Evolutionary conservation across 2,113 vertebrate species (phyloP).

Genomic region (Pampusana beccarii): DNA sequence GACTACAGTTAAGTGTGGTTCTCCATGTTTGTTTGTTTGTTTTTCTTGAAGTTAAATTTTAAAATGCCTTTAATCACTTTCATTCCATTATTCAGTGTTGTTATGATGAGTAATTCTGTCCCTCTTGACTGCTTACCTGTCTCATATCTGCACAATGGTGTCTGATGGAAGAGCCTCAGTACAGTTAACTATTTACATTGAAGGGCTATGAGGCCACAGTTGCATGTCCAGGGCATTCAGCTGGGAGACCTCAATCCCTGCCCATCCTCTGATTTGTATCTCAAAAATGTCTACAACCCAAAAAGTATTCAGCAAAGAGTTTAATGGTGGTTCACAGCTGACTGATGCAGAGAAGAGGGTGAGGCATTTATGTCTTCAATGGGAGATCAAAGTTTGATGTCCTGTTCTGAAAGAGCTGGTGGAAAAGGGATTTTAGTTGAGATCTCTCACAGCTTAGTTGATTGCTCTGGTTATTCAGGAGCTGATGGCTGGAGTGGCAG

Average conservation of each 20-base stretch:
- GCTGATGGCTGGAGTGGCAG: neutral
- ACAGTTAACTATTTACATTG: neutral
- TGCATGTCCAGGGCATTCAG: neutral
- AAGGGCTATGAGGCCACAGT: neutral
- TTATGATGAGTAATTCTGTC: neutral
- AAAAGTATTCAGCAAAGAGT: neutral
- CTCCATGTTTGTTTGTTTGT: neutral
- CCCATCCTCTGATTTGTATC: neutral
- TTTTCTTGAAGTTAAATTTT: neutral
- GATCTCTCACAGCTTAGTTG: neutral
- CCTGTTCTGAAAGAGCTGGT: neutral
- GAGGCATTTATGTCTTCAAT: neutral
- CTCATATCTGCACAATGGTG: neutral
- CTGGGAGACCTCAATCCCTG: neutral
- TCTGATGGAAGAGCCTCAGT: neutral
- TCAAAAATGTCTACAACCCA: neutral
- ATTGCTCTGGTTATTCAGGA: neutral
- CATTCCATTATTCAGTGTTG: neutral
- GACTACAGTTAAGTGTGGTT: neutral
- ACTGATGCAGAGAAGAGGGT: neutral
- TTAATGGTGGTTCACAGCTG: neutral
- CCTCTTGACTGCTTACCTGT: neutral
- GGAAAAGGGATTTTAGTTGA: neutral
- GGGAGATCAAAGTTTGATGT: neutral
- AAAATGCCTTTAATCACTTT: neutral